phyloP scores from a whole-genome alignment of 1,140 invertebrate species.

The Ditylenchus dipsaci region DNA sequence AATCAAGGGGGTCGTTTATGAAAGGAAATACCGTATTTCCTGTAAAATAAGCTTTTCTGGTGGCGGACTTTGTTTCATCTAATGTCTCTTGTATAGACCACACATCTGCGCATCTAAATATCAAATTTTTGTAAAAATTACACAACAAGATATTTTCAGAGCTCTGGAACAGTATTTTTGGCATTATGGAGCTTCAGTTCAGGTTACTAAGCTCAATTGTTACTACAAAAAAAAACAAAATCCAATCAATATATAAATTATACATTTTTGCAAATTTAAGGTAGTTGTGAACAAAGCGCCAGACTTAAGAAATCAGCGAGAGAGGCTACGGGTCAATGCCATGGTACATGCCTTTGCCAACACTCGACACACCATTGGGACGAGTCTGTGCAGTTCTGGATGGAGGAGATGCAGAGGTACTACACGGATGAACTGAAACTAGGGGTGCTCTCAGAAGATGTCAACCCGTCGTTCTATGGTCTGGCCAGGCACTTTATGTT shows the following conservation, averaged over 20 bases:
- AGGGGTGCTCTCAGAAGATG: slow-evolving; percentile 61
- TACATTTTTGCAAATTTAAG: slow-evolving; percentile 60
- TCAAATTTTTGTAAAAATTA: no score
- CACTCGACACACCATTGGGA: slow-evolving; percentile 71
- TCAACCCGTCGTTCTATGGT: slow-evolving; percentile 57
- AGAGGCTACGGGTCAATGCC: slow-evolving; percentile 74
- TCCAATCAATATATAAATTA: no score
- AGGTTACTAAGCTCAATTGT: slow-evolving; percentile 25
- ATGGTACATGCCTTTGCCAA: slow-evolving; percentile 75
- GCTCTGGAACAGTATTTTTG: slow-evolving; percentile 56
- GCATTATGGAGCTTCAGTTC: slow-evolving; percentile 56
- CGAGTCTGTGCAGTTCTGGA: slow-evolving; percentile 83
- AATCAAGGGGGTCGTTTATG: no score
- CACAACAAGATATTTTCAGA: no score
- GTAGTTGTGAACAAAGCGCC: slow-evolving; percentile 78
- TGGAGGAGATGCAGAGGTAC: slow-evolving; percentile 74
- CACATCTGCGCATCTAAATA: no score
- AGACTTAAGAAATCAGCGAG: slow-evolving; percentile 75
- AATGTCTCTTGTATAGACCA: no score
- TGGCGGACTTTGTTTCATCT: no score
- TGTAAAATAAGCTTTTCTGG: no score
- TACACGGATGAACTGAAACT: slow-evolving; percentile 70
- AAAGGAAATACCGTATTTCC: no score
- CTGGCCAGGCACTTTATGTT: slow-evolving; percentile 50
- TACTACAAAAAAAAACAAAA: no score